Evolutionary conservation across 1,140 invertebrate species (phyloP), one percentile per base, ranked within the genome.

Genomic region (Bombus affinis): DNA sequence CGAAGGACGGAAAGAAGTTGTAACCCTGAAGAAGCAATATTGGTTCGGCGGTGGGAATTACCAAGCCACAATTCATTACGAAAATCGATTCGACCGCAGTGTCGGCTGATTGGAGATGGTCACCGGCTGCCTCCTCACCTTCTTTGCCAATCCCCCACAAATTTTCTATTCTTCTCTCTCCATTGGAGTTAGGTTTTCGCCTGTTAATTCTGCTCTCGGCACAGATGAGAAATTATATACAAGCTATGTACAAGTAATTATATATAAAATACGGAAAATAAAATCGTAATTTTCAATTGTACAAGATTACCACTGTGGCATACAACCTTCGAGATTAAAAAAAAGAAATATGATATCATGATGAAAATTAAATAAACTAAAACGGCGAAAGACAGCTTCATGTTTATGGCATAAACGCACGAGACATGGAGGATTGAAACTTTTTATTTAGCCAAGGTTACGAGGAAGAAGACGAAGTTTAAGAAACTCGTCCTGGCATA

Each of bases 1-100:
- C 65, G 88, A 85, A 83, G 87, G 39, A 87, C 77, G 85, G 82
- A 89, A 87, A 87, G 85, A 93, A 93, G 89, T 93, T 93, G 91
- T 92, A 92, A 93, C 91, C 91, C 91, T 90, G 91, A 93, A 93
- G 91, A 93, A 93, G 92, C 91, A 93, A 93, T 93, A 93, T 93
- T 93, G 92, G 90, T 89, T 86, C 86, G 84, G 71, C 65, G 79
- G 81, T 87, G 85, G 86, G 88, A 92, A 89, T 91, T 88, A 90
- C 84, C 84, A 83, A 86, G 90, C 91, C 92, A 93, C 93, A 92
- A 93, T 93, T 93, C 92, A 93, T 93, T 92, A 92, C 91, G 92
- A 92, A 93, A 93, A 93, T 93, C 92, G 90, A 93, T 93, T 90
- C 89, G 89, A 80, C 77, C 85, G 90, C 90, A 91, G 91, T 92